These are phyloP conservation scores for Ceratothoa steindachneri DNA, from an alignment of 2,888 invertebrate genomes.

Conservation along the genomic window DNA sequence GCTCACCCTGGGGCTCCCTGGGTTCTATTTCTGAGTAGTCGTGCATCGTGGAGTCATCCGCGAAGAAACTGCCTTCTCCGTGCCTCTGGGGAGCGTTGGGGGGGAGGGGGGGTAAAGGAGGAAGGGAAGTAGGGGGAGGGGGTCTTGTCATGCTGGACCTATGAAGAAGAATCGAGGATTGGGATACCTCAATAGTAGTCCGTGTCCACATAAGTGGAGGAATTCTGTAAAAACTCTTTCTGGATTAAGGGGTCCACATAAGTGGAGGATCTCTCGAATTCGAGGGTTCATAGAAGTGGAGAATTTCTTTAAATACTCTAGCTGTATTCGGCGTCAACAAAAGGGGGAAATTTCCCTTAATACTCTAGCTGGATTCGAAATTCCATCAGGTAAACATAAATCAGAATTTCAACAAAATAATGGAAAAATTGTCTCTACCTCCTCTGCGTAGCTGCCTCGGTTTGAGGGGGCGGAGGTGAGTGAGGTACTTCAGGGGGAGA, in stretches of 20 bases:
- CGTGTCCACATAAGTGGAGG: neutral
- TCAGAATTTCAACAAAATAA: too few relatives aligned
- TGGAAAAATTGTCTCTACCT: too few relatives aligned
- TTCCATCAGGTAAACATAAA: too few relatives aligned
- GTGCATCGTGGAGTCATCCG: constrained; percentile 41
- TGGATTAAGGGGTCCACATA: neutral
- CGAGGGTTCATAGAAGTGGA: neutral
- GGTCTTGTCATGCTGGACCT: neutral
- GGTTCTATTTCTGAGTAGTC: constrained; percentile 47
- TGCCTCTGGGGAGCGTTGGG: constrained; percentile 13
- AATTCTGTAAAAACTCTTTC: neutral
- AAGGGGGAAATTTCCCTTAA: too few relatives aligned
- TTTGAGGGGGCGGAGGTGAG: constrained; percentile 23
- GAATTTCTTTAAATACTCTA: too few relatives aligned
- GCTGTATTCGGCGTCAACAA: too few relatives aligned
- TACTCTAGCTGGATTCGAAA: too few relatives aligned
- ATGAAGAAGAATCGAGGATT: neutral
- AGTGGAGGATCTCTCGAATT: neutral
- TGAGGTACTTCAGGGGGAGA: constrained; percentile 34
- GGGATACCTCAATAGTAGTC: neutral
- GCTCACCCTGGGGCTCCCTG: constrained; percentile 41
- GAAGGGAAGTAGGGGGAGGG: constrained; percentile 1
- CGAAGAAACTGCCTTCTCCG: constrained; percentile 29
- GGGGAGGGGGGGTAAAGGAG: constrained; percentile 33
- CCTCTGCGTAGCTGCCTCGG: neutral